These are phyloP conservation scores for Idaea straminata DNA, from an alignment of 2,888 invertebrate genomes.

Conservation along the genomic window DNA sequence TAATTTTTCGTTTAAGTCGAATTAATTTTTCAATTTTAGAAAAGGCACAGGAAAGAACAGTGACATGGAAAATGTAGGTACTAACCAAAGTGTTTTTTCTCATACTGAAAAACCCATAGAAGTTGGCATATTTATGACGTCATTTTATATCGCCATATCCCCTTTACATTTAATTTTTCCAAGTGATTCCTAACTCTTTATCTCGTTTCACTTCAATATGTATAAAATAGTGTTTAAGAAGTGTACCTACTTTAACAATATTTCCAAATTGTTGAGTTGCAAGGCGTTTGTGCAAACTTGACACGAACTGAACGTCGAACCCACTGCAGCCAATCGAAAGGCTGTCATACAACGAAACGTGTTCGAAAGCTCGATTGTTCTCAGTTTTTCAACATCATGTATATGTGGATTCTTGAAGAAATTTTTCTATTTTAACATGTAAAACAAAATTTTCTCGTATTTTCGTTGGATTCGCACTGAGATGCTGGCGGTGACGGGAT, in stretches of 20 bases:
- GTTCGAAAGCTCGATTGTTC: constrained; percentile 38
- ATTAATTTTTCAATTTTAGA: too few species aligned
- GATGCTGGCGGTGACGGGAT: constrained; percentile 69
- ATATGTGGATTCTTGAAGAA: constrained; percentile 43
- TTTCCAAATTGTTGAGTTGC: constrained; percentile 5
- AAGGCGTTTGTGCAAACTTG: constrained; percentile 4
- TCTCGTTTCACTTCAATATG: too few species aligned
- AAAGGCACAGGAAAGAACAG: too few species aligned
- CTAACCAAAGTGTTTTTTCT: too few species aligned
- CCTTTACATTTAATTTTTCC: too few species aligned
- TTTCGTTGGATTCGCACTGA: constrained; percentile 63
- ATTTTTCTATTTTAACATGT: constrained; percentile 73
- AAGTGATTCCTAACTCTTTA: too few species aligned
- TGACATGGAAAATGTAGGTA: too few species aligned
- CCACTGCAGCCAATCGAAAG: constrained; percentile 52
- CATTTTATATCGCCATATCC: too few species aligned
- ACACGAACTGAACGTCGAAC: constrained; percentile 38
- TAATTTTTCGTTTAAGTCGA: too few species aligned
- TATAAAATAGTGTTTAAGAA: background rate
- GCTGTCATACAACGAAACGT: constrained; percentile 55
- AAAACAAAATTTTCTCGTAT: constrained; percentile 74
- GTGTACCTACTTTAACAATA: background rate
- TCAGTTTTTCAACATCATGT: constrained; percentile 36
- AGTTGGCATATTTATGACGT: too few species aligned
- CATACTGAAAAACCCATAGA: too few species aligned